Percentiles rank a stretch among this genome's conserved stretches.
Evolutionary conservation across 2,113 vertebrate species (phyloP).

Genomic region (Anarrhichthys ocellatus): DNA sequence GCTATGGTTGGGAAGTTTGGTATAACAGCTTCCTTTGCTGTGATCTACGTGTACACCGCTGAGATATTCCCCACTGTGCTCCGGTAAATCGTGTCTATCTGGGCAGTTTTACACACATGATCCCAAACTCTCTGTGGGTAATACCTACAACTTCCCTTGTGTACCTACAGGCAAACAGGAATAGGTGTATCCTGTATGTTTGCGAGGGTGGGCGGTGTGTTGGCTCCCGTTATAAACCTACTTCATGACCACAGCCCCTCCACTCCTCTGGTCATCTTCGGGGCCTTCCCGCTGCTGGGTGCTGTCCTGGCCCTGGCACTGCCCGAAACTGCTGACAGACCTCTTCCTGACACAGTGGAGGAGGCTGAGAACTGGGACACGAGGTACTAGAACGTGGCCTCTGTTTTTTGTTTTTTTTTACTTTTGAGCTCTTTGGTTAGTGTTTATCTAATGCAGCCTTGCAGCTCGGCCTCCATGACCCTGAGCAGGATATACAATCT

Average conservation of each 20-base stretch:
- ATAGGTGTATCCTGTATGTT: constrained; percentile 84
- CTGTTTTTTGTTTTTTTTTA: background rate
- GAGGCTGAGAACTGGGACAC: constrained; percentile 81
- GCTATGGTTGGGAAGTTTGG: constrained; percentile 88
- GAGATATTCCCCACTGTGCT: constrained; percentile 89
- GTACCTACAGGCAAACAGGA: constrained; percentile 84
- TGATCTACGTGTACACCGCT: constrained; percentile 86
- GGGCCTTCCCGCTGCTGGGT: constrained; percentile 77
- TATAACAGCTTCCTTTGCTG: constrained; percentile 86
- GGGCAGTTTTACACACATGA: background rate
- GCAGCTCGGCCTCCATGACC: background rate
- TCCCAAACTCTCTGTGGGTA: background rate
- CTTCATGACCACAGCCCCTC: constrained; percentile 68
- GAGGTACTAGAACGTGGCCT: constrained; percentile 13
- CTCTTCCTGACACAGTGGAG: constrained; percentile 85
- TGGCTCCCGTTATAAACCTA: constrained; percentile 83
- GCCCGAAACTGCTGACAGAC: constrained; percentile 82
- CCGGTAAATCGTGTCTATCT: constrained; percentile 69
- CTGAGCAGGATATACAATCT: background rate
- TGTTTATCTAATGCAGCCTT: background rate
- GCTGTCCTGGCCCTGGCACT: constrained; percentile 82
- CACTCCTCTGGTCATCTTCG: constrained; percentile 81
- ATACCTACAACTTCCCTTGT: background rate
- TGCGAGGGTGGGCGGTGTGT: constrained; percentile 84
- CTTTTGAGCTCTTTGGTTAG: background rate